These are phyloP conservation scores for Podocnemis expansa DNA, from an alignment of 2,113 vertebrate species.

Conservation along the genomic window DNA sequence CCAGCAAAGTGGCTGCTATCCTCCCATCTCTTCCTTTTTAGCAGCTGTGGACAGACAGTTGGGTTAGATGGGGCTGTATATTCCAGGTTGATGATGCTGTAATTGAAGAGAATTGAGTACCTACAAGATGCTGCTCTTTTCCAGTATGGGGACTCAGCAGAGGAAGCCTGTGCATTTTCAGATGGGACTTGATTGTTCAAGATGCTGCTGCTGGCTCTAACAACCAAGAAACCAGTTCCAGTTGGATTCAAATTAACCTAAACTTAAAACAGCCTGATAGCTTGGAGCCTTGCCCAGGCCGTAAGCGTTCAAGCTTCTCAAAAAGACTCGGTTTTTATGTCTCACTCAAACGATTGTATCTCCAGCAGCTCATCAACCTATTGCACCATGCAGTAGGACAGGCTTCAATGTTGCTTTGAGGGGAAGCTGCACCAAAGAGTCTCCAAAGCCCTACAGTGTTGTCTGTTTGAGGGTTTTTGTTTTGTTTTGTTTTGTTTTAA, in stretches of 20 bases:
- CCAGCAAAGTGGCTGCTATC: background rate
- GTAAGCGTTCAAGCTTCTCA: background rate
- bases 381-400: background rate
- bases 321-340: background rate
- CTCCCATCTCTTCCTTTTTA: background rate
- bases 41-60: background rate
- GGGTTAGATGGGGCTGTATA: background rate
- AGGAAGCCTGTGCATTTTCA: background rate
- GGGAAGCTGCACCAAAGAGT: background rate
- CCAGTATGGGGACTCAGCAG: background rate
- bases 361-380: accelerated
- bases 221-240: constrained; percentile 12
- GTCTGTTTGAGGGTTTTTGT: background rate
- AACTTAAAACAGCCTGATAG: constrained; percentile 46
- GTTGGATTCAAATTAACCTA: constrained; percentile 56
- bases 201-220: accelerated
- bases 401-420: background rate
- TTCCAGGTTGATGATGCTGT: background rate
- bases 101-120: constrained; percentile 7
- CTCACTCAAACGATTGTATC: background rate
- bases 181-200: background rate
- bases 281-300: constrained; percentile 13
- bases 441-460: accelerated
- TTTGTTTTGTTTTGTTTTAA: no score
- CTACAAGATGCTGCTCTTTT: background rate